Evolutionary conservation across 2,797 vertebrate genomes (phyloP), one percentile per base, ranked within the genome.

Genomic region (Sparidentex hasta): DNA sequence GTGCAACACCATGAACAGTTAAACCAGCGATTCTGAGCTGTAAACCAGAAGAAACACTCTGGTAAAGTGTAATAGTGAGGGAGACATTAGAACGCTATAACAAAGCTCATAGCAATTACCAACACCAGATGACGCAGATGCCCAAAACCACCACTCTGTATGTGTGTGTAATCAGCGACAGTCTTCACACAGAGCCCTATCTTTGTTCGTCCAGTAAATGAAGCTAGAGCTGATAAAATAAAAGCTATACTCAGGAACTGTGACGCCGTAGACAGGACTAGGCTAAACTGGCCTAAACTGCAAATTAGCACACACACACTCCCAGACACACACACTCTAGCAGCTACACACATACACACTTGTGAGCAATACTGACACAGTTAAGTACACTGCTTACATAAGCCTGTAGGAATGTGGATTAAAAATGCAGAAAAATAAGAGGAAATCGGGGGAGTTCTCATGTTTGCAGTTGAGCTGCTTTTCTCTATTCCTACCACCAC

Each of bases 51-150:
- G 71, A 84, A 66, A 74, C 65, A 55, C 20, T 33, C 68, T 47
- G 48, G 50, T 83, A 61, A 43, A 52, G 43, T 85, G 74, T 68
- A 82, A 89, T 71, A 82, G 63, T 9, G 77, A 63, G 63, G 80
- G 44, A 80, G 80, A 85, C 85, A 88, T 83, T 84, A 85, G 72
- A 81, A 55, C 65, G 21, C 66, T 79, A 38, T 64, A 82, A 85
- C 78, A 76, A 89, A 82, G 74, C 71, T 89, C 87, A 80, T 44
- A 73, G 90, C 86, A 92, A 90, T 94, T 93, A 90, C 77, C 79
- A 85, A 73, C 83, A 83, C 62, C 90, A 77, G 74, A 88, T 93
- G 93, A 94, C 88, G 90, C 92, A 92, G 72, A 87, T 62, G 66
- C 75, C 43, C 41, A 52, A 81, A 92, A 88, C 84, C 85, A 86